phyloP scores from a whole-genome alignment of 2,888 invertebrate species.

The Terebella lapidaria region DNA sequence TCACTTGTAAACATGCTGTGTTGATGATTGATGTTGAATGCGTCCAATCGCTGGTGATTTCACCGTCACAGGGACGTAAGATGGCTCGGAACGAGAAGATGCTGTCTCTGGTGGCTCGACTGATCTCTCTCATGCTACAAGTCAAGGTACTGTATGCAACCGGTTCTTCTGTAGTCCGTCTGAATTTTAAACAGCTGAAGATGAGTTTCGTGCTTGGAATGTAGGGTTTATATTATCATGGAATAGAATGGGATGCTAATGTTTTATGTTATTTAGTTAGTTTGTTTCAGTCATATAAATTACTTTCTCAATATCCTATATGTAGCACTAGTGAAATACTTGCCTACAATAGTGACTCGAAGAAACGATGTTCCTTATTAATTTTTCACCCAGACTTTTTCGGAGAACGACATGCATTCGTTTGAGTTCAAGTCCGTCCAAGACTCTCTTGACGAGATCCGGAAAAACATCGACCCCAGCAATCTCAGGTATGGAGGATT shows the following conservation, averaged over 20 bases:
- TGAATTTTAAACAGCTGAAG: too few relatives aligned
- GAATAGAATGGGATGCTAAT: too few relatives aligned
- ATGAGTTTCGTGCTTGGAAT: too few relatives aligned
- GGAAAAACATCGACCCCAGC: conserved; percentile 68
- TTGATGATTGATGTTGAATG: neutral
- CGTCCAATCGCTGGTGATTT: neutral
- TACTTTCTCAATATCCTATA: too few relatives aligned
- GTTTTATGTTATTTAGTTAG: too few relatives aligned
- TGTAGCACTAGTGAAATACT: too few relatives aligned
- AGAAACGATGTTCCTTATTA: too few relatives aligned
- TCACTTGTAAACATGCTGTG: neutral
- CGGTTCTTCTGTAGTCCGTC: too few relatives aligned
- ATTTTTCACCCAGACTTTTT: conserved; percentile 53
- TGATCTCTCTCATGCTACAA: conserved; percentile 85
- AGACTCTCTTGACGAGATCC: conserved; percentile 85
- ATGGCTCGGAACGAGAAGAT: conserved; percentile 54
- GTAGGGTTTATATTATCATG: too few relatives aligned
- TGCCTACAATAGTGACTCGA: too few relatives aligned
- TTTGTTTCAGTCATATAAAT: too few relatives aligned
- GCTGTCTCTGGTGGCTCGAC: conserved; percentile 75
- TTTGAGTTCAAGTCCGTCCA: conserved; percentile 85
- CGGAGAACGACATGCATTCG: conserved; percentile 64
- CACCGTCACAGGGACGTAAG: conserved; percentile 19
- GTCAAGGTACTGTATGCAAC: too few relatives aligned
- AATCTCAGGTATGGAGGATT: conserved; percentile 62